Conservation (phyloP, 2,888 invertebrate genomes). For the Erebia aethiops region DNA sequence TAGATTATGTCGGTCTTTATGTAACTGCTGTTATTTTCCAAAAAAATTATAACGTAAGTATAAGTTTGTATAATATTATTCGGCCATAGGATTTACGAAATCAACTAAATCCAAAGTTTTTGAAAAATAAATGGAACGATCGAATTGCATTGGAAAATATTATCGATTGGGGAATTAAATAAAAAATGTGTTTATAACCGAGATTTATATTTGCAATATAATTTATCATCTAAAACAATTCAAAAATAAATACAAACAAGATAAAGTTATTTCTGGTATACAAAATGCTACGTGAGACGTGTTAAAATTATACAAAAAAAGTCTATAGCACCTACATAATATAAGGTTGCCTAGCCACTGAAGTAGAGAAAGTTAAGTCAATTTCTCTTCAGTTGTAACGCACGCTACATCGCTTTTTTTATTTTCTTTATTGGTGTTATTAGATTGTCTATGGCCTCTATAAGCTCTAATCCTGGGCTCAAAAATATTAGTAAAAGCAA, state of each 20-base stretch:
- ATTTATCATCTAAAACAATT: slow-evolving; percentile 29
- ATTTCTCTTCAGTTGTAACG: too few relatives aligned
- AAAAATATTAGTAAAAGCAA: slow-evolving; percentile 21
- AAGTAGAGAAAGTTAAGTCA: too few relatives aligned
- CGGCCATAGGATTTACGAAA: too few relatives aligned
- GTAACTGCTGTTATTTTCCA: too few relatives aligned
- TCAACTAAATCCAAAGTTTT: too few relatives aligned
- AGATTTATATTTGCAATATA: slow-evolving; percentile 44
- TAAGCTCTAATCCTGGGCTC: slow-evolving; percentile 33
- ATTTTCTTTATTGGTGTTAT: neutral
- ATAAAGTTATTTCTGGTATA: slow-evolving; percentile 27
- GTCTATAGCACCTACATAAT: neutral
- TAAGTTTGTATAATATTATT: too few relatives aligned
- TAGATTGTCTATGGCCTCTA: slow-evolving; percentile 2
- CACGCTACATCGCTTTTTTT: too few relatives aligned
- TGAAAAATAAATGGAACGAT: too few relatives aligned
- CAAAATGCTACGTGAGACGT: neutral
- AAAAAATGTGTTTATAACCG: slow-evolving; percentile 47
- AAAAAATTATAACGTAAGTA: too few relatives aligned
- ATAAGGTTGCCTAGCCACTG: too few relatives aligned
- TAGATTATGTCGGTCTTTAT: too few relatives aligned
- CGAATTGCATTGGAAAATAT: too few relatives aligned
- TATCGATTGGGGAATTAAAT: slow-evolving; percentile 25
- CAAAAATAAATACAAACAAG: slow-evolving; percentile 37
- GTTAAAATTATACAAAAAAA: neutral